These are phyloP conservation scores for Hoplodrina ambigua DNA, from an alignment of 2,888 invertebrate genomes.

Conservation along the genomic window DNA sequence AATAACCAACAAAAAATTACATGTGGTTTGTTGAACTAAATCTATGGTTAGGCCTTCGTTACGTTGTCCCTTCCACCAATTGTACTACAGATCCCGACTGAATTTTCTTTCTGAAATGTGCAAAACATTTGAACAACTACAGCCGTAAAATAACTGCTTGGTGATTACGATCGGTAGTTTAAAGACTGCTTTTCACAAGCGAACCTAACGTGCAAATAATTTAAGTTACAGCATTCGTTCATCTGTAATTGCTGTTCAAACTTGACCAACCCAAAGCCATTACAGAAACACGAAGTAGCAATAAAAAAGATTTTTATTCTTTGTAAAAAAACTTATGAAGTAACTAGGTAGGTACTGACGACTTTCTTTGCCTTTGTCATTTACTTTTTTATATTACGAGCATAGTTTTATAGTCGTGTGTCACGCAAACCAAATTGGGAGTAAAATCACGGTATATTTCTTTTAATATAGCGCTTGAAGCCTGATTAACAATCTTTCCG, in stretches of 20 bases:
- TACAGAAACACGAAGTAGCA: neutral
- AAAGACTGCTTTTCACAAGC: slow-evolving; percentile 6
- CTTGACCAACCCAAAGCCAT: slow-evolving; percentile 12
- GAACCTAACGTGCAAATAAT: slow-evolving; percentile 13
- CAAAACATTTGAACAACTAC: slow-evolving; percentile 17
- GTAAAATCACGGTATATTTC: slow-evolving; percentile 38
- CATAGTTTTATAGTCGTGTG: slow-evolving; percentile 42
- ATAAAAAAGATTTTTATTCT: neutral
- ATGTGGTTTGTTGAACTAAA: too few relatives aligned
- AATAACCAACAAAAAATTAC: too few relatives aligned
- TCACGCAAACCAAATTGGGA: slow-evolving; percentile 52
- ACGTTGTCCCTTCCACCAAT: too few relatives aligned
- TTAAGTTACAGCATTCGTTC: slow-evolving; percentile 6
- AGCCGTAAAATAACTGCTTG: slow-evolving; percentile 16
- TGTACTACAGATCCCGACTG: neutral
- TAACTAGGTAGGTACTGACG: slow-evolving; percentile 14
- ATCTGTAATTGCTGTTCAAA: slow-evolving; percentile 23
- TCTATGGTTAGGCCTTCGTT: too few relatives aligned
- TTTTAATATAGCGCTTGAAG: slow-evolving; percentile 35
- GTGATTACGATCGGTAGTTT: slow-evolving; percentile 19
- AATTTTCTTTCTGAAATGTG: neutral
- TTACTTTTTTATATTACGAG: slow-evolving; percentile 48
- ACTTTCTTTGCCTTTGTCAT: slow-evolving; percentile 44
- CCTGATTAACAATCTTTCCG: slow-evolving; percentile 54
- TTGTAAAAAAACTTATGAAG: slow-evolving; percentile 29